A percentile compares a stretch with the other conserved stretches of the same genome.
phyloP scores from a whole-genome alignment of 1,140 invertebrate genomes.

The Rhizoglyphus robini region DNA sequence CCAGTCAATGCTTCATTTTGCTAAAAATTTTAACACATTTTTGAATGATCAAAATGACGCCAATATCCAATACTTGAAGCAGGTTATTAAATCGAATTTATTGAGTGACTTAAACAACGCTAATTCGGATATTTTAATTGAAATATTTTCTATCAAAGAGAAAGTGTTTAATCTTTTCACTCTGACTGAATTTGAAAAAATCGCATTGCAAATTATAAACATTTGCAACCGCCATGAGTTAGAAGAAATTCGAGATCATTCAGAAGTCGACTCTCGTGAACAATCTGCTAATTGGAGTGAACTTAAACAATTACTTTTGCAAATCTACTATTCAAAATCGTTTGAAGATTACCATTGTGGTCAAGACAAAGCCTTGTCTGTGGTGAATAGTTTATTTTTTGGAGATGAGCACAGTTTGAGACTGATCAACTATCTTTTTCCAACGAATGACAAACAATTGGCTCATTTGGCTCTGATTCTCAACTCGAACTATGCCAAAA shows the following conservation, averaged over 20 bases:
- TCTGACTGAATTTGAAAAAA: constrained; percentile 5
- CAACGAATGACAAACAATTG: background rate
- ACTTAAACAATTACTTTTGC: background rate
- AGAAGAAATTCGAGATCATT: too few species aligned
- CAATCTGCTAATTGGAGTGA: background rate
- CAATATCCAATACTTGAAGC: background rate
- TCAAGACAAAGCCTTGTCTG: background rate
- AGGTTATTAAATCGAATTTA: constrained; percentile 20
- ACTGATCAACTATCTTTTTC: background rate
- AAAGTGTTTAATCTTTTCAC: constrained; percentile 9
- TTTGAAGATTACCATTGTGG: background rate
- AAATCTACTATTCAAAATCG: background rate
- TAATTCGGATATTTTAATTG: constrained; percentile 7
- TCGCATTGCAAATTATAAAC: background rate
- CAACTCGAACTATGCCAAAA: background rate
- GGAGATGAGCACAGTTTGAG: background rate
- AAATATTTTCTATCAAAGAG: constrained; percentile 13
- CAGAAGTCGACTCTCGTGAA: too few species aligned
- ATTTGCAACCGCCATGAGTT: background rate
- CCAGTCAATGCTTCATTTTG: background rate
- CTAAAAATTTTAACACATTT: background rate
- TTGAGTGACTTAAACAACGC: constrained; percentile 14
- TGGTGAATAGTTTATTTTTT: background rate
- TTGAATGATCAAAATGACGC: background rate
- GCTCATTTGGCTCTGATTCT: background rate